Percentiles rank a stretch among this genome's conserved stretches.
Conservation (phyloP, 2,888 invertebrate species). For the Hydropsyche betteni region DNA sequence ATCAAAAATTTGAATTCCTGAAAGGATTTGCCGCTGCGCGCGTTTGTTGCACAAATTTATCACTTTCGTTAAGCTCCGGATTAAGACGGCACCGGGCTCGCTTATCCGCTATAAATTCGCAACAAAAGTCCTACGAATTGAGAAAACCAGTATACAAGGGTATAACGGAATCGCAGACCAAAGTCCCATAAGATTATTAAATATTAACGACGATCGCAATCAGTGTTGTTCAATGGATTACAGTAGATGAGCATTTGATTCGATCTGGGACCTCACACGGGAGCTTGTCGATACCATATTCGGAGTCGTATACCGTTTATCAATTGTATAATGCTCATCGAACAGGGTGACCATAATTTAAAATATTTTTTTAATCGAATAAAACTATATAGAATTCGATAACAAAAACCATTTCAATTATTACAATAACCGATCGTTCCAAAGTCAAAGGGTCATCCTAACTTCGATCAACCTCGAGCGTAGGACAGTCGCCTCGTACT, state of each 20-base stretch:
- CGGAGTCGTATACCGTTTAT: slow-evolving; percentile 9
- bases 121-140: background rate
- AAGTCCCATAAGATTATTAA: background rate
- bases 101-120: slow-evolving; percentile 13
- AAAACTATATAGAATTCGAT: no score
- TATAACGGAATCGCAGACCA: background rate
- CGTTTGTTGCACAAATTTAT: slow-evolving; percentile 13
- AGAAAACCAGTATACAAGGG: background rate
- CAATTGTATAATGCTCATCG: background rate
- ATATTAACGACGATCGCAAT: slow-evolving; percentile 14
- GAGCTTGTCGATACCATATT: slow-evolving; percentile 23
- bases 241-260: background rate
- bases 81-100: slow-evolving; percentile 1
- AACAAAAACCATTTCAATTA: no score
- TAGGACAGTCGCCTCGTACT: no score
- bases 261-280: slow-evolving; percentile 21
- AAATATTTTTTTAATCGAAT: background rate
- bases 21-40: background rate
- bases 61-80: slow-evolving; percentile 1
- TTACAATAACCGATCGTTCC: no score
- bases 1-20: slow-evolving; percentile 6
- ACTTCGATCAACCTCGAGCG: no score
- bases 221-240: slow-evolving; percentile 3
- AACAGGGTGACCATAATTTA: background rate
- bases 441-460: no score